phyloP scores from a whole-genome alignment of 2,888 invertebrate genomes.

The Drosophila phalerata region DNA sequence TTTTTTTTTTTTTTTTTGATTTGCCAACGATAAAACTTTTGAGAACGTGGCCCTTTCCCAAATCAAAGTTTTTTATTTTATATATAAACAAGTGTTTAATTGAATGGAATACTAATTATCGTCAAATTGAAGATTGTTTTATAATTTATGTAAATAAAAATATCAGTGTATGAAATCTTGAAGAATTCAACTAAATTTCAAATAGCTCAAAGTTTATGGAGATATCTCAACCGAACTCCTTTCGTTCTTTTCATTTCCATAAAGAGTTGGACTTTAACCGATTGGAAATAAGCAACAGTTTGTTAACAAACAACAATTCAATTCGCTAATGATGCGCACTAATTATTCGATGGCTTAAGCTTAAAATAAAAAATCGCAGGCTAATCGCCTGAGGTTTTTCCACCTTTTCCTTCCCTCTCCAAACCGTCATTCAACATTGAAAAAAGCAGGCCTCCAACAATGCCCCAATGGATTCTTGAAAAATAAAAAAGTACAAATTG shows the following conservation, averaged over 20 bases:
- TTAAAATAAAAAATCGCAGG: background rate
- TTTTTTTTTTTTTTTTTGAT: too few species aligned
- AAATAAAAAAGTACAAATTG: constrained; percentile 18
- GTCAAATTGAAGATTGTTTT: too few species aligned
- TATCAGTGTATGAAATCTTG: too few species aligned
- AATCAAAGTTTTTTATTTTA: too few species aligned
- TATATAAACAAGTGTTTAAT: too few species aligned
- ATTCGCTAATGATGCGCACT: constrained; percentile 7
- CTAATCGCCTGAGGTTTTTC: constrained; percentile 7
- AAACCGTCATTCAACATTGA: background rate
- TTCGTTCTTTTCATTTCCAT: background rate
- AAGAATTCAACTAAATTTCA: too few species aligned
- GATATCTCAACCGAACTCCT: too few species aligned
- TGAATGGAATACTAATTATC: too few species aligned
- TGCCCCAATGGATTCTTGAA: background rate
- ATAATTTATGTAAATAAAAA: too few species aligned
- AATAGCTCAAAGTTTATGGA: too few species aligned
- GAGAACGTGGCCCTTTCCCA: background rate
- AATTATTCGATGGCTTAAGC: constrained; percentile 4
- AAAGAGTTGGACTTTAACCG: background rate
- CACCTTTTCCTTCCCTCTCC: background rate
- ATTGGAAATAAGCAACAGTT: background rate
- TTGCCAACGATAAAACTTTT: background rate
- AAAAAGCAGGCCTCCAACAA: background rate
- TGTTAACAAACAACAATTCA: background rate